Base-by-base conservation (phyloP, 2,888 invertebrate species). In the Zygogramma bicolorata region DNA sequence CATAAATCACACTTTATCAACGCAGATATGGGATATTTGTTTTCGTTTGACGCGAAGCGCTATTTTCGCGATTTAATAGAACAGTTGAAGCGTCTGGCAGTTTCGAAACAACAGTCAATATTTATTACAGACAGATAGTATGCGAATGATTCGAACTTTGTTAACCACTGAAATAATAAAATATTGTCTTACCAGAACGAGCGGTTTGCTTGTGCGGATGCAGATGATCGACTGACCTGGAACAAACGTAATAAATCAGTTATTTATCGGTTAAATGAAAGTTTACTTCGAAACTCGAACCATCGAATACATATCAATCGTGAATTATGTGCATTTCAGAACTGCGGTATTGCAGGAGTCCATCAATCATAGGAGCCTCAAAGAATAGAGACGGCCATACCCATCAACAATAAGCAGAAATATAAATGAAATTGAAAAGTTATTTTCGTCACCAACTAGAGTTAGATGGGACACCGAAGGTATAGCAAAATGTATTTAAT, bases 1-100 rank as follows among this genome's bases (percentile, higher is more conserved):
- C 49, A 63, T 63, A 46, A 63, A 63, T 63, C 63, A 63, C 40
- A 62, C 46, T 46, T 63, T 63, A 63, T 63, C 62, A 63, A 40
- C 63, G 63, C 3, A 46, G 3, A 10, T 46, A 46, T 46, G n/a
- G 27, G 18, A 29, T 63, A 46, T 42, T 29, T 42, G 27, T 46
- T 63, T 63, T 63, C 46, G 20, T 10, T 61, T 29, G 20, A 4
- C 18, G 49, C 29, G 0, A 22, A 27, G 20, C 49, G 22, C 53
- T 53, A 53, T 53, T 53, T 27, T 53, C 1, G 53, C 53, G 13
- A 63, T 20, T 46, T 18, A 25, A 63, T 46, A 46, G 27, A n/a
- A 53, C 27, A 53, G 53, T 53, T 53, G 53, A 6, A 27, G 31
- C 29, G 49, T 63, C 63, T 63, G 63, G 42, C 27, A n/a, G 29